phyloP scores from a whole-genome alignment of 2,113 vertebrate species.

The Gymnobelideus leadbeateri region DNA sequence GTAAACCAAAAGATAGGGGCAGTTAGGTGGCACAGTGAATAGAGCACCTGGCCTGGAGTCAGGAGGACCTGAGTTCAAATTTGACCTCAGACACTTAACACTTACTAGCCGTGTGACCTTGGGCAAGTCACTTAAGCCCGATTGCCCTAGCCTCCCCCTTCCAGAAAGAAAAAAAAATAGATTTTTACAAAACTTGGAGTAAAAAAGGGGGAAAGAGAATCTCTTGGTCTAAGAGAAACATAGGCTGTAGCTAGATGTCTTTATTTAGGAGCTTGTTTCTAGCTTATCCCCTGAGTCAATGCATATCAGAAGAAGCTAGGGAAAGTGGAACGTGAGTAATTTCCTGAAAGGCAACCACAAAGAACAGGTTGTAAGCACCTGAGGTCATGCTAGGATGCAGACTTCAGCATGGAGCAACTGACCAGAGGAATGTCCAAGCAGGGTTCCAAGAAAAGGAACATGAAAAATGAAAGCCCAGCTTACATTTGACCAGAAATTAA shows the following conservation, averaged over 20 bases:
- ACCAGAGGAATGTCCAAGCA: conserved; percentile 6
- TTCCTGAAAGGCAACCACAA: conserved; percentile 80
- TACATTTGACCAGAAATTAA: background rate
- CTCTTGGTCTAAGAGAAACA: background rate
- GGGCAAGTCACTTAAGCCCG: too few relatives aligned
- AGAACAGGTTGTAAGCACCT: conserved; percentile 63
- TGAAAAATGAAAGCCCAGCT: background rate
- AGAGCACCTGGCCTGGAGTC: too few relatives aligned
- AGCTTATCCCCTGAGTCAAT: conserved; percentile 64
- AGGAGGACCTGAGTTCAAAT: too few relatives aligned
- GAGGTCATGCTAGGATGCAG: conserved; percentile 50
- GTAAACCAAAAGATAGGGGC: background rate
- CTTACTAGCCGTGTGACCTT: too few relatives aligned
- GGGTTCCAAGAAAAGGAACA: background rate
- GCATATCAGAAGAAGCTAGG: conserved; percentile 50
- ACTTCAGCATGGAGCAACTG: conserved; percentile 28
- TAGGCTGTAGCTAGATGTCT: conserved; percentile 51
- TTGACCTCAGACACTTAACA: too few relatives aligned
- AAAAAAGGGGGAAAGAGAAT: background rate
- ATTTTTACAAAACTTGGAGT: background rate
- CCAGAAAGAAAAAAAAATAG: too few relatives aligned
- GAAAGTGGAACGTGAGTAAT: conserved; percentile 66
- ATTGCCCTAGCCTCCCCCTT: too few relatives aligned
- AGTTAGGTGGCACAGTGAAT: too few relatives aligned
- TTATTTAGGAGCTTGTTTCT: conserved; percentile 72